Evolutionary conservation across 2,888 invertebrate genomes (phyloP).

Genomic region (Drosophila yooni): DNA sequence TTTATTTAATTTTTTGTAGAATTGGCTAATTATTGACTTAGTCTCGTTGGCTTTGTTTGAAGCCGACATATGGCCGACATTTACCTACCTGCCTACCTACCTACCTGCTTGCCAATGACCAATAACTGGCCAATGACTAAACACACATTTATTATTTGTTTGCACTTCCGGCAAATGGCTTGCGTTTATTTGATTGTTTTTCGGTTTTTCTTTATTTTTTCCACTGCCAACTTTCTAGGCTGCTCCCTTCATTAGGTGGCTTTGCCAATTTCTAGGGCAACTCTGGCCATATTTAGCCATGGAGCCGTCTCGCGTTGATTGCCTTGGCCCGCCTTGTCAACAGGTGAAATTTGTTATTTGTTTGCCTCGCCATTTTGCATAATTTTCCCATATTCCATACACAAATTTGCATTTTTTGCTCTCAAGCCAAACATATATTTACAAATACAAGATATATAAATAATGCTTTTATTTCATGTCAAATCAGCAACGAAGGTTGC

Average conservation of each 20-base stretch:
- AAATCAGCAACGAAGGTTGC: slow-evolving; percentile 54
- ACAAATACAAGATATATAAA: slow-evolving; percentile 38
- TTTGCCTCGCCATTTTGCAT: slow-evolving; percentile 53
- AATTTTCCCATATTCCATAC: slow-evolving; percentile 61
- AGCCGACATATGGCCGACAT: slow-evolving; percentile 41
- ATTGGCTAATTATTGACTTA: slow-evolving; percentile 66
- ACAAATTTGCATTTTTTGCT: slow-evolving; percentile 61
- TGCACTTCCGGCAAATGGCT: slow-evolving; percentile 58
- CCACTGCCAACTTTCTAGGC: slow-evolving; percentile 58
- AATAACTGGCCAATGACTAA: slow-evolving; percentile 30
- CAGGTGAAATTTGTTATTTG: slow-evolving; percentile 73
- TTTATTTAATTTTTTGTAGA: slow-evolving; percentile 6
- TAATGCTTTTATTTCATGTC: slow-evolving; percentile 46
- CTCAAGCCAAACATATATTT: slow-evolving; percentile 5
- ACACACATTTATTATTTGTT: slow-evolving; percentile 29
- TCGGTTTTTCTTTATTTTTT: slow-evolving; percentile 5
- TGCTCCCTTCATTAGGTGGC: slow-evolving; percentile 20
- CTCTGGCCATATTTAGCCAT: slow-evolving; percentile 55
- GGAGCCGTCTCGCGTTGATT: slow-evolving; percentile 44
- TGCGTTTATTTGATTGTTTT: slow-evolving; percentile 19
- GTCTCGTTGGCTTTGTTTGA: slow-evolving; percentile 48
- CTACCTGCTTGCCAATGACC: slow-evolving; percentile 20
- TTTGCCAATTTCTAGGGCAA: slow-evolving; percentile 61
- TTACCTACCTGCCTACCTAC: slow-evolving; percentile 13
- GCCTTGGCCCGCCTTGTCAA: slow-evolving; percentile 64